Base-by-base conservation (phyloP, 2,888 invertebrate genomes). In the Gerris lacustris region DNA sequence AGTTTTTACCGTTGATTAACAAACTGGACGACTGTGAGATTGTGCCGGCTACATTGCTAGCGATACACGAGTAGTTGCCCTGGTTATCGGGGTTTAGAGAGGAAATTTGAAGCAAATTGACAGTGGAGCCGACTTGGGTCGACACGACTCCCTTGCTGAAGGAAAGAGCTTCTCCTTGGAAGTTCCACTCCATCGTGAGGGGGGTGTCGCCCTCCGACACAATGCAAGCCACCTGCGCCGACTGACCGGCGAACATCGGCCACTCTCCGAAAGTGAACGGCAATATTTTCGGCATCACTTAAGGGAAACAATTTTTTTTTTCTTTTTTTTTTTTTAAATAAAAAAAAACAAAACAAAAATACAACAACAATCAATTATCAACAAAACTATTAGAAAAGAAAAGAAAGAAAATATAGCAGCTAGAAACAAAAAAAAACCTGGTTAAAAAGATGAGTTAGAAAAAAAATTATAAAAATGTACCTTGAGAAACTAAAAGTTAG, bases 21-120 rank as follows among this genome's bases (percentile, higher is more conserved):
- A 91, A 83, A 77, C 83, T 83, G 68, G 88, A 83, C 7, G 87
- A 86, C 78, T 86, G 86, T 77, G 85, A 86, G 67, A 86, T 83
- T 74, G 83, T 82, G 73, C 90, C 91, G 62, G 88, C 89, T 76
- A 82, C 82, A 80, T 90, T 91, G 69, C 82, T 82, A n/a, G 87
- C 90, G 70, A 84, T 83, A 79, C 91, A 91, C 75, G 88, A 88
- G 77, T 90, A 92, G 72, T 86, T 82, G 76, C 92, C 92, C 55
- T 71, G 72, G 69, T 73, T 69, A 43, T 69, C 45, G 17, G 70
- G 72, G 43, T 69, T 67, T 31, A 75, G 68, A 11, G 72, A 70
- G 31, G 74, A 73, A 5, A 75, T 73, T 9, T 67, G 69, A 31
- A 75, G 66, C 7, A 70, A 67, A 74, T 79, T 80, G 71, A 80